Conservation (phyloP, 2,888 invertebrate genomes). For the Noctua comes region DNA sequence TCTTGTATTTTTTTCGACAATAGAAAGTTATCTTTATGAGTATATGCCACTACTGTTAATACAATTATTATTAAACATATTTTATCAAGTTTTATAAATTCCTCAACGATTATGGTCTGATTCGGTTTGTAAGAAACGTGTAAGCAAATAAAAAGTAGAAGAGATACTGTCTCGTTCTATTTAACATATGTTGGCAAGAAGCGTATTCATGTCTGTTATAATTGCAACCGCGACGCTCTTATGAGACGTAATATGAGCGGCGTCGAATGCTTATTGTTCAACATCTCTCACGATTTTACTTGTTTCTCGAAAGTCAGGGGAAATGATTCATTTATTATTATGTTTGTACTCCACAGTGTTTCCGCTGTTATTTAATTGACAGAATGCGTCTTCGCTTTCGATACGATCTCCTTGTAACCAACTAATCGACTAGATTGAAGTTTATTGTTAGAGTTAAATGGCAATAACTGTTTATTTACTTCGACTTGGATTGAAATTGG, state of each 20-base stretch:
- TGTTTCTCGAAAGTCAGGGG: constrained; percentile 83
- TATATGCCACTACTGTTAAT: neutral
- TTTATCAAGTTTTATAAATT: constrained; percentile 1
- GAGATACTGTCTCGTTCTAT: constrained; percentile 57
- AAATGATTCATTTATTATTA: constrained; percentile 78
- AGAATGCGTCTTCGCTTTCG: constrained; percentile 63
- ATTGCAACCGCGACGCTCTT: constrained; percentile 60
- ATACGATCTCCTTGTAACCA: constrained; percentile 53
- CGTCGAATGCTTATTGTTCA: constrained; percentile 78
- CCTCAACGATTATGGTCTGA: constrained; percentile 17
- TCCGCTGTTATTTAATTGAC: constrained; percentile 71
- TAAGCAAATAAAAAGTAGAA: constrained; percentile 38
- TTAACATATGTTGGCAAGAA: constrained; percentile 61
- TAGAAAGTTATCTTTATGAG: constrained; percentile 13
- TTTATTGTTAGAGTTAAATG: constrained; percentile 42
- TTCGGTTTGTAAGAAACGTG: constrained; percentile 19
- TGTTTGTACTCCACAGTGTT: constrained; percentile 67
- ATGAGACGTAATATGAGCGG: constrained; percentile 66
- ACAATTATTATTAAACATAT: neutral
- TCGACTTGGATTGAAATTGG: constrained; percentile 36
- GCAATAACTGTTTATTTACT: constrained; percentile 35
- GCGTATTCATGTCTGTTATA: constrained; percentile 58
- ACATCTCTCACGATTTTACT: constrained; percentile 87
- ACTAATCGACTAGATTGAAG: constrained; percentile 51
- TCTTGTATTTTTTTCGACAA: constrained; percentile 32